Percentiles rank a stretch among this genome's conserved stretches.
Conservation (phyloP, 2,797 vertebrate genomes). For the Rhabdophis nuchalis region DNA sequence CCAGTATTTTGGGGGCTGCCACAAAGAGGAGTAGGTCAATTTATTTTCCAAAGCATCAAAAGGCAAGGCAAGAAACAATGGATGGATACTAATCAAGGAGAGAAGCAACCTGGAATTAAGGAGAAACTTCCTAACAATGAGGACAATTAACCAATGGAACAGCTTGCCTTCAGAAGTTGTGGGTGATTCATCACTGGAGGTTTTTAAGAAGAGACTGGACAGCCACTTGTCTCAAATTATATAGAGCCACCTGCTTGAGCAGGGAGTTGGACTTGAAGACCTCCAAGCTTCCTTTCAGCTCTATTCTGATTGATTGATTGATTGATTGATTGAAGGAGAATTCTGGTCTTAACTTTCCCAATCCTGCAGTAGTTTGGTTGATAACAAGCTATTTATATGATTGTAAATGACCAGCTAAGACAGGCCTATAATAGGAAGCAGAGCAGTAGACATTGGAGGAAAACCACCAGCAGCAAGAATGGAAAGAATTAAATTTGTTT, state of each 20-base stretch:
- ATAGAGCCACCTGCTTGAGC: not conserved
- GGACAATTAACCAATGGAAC: not conserved
- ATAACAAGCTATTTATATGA: not conserved
- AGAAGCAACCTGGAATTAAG: not conserved
- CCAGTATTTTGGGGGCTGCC: not conserved
- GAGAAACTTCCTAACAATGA: not conserved
- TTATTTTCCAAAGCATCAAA: not conserved
- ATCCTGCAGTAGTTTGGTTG: not conserved
- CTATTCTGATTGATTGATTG: not conserved
- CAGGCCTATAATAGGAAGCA: not conserved
- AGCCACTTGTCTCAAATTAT: not conserved
- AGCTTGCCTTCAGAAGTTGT: not conserved
- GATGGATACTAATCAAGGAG: not conserved
- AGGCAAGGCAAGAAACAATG: not conserved
- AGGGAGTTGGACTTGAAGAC: not conserved
- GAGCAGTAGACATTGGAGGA: not conserved
- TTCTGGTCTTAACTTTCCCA: not conserved
- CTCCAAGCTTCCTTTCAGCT: not conserved
- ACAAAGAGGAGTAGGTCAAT: not conserved
- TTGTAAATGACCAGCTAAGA: not conserved
- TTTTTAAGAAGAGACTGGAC: not conserved
- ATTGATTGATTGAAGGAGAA: not conserved
- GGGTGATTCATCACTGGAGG: not conserved
- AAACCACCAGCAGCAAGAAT: not conserved
- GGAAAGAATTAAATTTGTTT: not conserved